Evolutionary conservation across 2,113 vertebrate genomes (phyloP).

Genomic region (Indicator indicator): DNA sequence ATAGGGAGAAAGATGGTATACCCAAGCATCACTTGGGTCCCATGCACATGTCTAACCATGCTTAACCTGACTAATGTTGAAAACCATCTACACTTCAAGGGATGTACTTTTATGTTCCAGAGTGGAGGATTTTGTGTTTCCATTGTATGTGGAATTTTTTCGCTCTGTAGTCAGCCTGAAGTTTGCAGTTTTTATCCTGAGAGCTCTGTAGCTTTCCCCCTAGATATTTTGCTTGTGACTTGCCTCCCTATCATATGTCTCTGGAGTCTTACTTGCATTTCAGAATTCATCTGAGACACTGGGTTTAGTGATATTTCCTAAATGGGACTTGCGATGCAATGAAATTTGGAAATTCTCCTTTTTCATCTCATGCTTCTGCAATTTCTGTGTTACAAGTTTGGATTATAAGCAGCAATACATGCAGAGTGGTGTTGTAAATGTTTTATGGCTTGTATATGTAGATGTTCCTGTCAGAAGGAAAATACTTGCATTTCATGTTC

Average conservation of each 20-base stretch:
- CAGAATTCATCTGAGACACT: neutral
- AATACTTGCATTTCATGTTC: neutral
- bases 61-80: neutral
- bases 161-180: neutral
- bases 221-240: neutral
- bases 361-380: neutral
- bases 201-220: neutral
- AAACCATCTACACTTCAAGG: neutral
- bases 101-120: too few species aligned
- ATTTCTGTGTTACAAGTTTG: neutral
- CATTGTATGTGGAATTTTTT: neutral
- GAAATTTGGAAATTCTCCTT: neutral
- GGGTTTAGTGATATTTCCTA: neutral
- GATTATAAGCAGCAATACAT: neutral
- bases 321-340: neutral
- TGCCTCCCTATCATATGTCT: neutral
- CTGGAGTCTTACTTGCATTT: neutral
- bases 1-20: neutral
- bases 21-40: neutral
- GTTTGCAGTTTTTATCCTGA: neutral
- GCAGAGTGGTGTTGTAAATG: neutral
- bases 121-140: neutral
- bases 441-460: neutral
- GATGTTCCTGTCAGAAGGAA: neutral
- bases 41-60: accelerated